phyloP scores from a whole-genome alignment of 2,113 vertebrate genomes.

The Andinoacara biseriatus region DNA sequence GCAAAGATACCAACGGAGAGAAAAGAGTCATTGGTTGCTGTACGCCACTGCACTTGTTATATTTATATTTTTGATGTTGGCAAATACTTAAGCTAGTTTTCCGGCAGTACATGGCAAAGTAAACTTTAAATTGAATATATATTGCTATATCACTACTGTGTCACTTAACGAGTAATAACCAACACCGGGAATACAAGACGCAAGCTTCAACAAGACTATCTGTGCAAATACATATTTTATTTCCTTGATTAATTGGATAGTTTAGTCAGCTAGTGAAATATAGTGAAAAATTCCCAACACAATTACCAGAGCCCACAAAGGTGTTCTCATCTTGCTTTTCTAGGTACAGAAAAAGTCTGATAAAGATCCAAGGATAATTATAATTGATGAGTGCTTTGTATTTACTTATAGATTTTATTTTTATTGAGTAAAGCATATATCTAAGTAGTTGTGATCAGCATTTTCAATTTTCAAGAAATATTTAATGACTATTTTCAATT shows the following conservation, averaged over 20 bases:
- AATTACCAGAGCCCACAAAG: too few relatives aligned
- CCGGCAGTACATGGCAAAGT: not conserved
- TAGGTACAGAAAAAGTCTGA: too few relatives aligned
- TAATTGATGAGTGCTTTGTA: not conserved
- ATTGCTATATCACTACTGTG: not conserved
- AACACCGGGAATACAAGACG: not conserved
- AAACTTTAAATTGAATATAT: not conserved
- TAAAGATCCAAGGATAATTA: too few relatives aligned
- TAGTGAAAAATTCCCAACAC: too few relatives aligned
- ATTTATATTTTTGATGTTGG: not conserved
- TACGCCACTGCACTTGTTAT: not conserved
- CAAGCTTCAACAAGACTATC: not conserved
- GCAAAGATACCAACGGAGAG: not conserved
- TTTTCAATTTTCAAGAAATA: not conserved
- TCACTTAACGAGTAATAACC: not conserved
- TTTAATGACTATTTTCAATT: too few relatives aligned
- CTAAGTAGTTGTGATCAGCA: not conserved
- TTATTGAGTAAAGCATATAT: not conserved
- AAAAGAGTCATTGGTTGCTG: not conserved
- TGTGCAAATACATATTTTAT: not conserved
- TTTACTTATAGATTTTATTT: not conserved
- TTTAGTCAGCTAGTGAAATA: too few relatives aligned
- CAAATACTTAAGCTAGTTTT: not conserved
- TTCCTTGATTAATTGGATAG: too few relatives aligned
- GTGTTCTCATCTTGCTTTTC: too few relatives aligned